These are phyloP conservation scores for Xyrichtys novacula DNA, from an alignment of 2,797 vertebrate species.

Conservation along the genomic window DNA sequence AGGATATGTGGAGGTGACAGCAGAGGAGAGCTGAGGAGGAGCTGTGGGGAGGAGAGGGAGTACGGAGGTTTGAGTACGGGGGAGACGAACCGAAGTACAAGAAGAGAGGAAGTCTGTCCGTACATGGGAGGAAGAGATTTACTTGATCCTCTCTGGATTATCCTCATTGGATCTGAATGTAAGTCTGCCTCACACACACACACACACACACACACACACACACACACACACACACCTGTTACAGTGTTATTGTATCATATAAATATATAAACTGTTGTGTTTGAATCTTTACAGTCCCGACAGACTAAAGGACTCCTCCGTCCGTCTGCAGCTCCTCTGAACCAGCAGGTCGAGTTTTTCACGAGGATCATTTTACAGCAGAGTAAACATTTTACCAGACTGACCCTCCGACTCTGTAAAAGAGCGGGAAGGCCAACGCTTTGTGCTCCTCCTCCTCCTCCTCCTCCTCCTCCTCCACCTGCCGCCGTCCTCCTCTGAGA, in stretches of 20 bases:
- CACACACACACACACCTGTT: slow-evolving; percentile 67
- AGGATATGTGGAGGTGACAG: slow-evolving; percentile 72
- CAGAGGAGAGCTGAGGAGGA: slow-evolving; percentile 56
- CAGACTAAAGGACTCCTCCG: no score
- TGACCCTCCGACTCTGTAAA: slow-evolving; percentile 49
- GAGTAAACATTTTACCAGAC: slow-evolving; percentile 37
- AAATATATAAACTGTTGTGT: slow-evolving; percentile 1
- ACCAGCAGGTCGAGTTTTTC: slow-evolving; percentile 9
- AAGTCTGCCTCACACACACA: slow-evolving; percentile 60
- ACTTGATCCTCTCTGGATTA: slow-evolving; percentile 71
- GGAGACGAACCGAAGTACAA: slow-evolving; percentile 44
- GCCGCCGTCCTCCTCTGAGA: slow-evolving; percentile 72
- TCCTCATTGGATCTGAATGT: slow-evolving; percentile 72
- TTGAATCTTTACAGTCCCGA: no score
- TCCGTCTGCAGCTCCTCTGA: neutral
- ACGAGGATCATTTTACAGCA: slow-evolving; percentile 31
- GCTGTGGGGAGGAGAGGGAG: slow-evolving; percentile 30
- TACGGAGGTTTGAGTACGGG: slow-evolving; percentile 22
- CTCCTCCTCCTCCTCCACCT: slow-evolving; percentile 70
- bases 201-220: no score
- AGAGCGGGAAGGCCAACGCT: slow-evolving; percentile 58
- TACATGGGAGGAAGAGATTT: slow-evolving; percentile 59
- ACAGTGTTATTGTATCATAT: slow-evolving; percentile 37
- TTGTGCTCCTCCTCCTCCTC: slow-evolving; percentile 71
- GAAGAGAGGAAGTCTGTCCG: slow-evolving; percentile 48